phyloP scores from a whole-genome alignment of 2,888 invertebrate species.

The Catocala nupta region DNA sequence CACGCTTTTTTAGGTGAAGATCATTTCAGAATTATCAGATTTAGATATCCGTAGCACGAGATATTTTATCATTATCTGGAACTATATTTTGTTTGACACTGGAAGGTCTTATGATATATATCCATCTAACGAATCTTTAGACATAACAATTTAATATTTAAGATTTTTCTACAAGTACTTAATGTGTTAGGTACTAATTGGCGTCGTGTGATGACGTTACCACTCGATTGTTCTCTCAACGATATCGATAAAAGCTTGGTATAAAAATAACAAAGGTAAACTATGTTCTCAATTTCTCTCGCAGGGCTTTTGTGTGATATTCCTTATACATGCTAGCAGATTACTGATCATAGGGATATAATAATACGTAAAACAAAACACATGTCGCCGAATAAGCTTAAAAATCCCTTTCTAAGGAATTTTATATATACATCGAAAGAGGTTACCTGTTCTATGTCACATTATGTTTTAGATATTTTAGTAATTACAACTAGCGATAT shows the following conservation, averaged over 20 bases:
- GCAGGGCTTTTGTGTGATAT: no score
- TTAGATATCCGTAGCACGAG: constrained; percentile 26
- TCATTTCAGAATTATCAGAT: constrained; percentile 37
- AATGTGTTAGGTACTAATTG: constrained; percentile 16
- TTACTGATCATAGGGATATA: no score
- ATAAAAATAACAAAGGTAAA: constrained; percentile 16
- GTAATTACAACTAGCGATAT: no score
- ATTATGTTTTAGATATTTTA: no score
- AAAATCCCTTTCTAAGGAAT: no score
- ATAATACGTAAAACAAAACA: no score
- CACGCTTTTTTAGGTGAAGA: constrained; percentile 26
- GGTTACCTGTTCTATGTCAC: no score
- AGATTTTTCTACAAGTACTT: background rate
- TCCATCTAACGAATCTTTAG: background rate
- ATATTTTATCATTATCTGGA: constrained; percentile 45
- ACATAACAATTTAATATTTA: background rate
- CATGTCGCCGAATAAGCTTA: no score
- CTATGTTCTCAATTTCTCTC: background rate
- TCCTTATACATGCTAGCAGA: no score
- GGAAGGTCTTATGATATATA: background rate
- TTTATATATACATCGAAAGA: no score
- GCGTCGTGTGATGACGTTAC: constrained; percentile 27
- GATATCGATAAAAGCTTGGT: constrained; percentile 28
- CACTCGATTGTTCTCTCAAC: constrained; percentile 38
- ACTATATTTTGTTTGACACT: constrained; percentile 27